Percentiles rank a stretch among this genome's conserved stretches.
Conservation (phyloP, 2,113 vertebrate genomes). For the Brachypteracias leptosomus region DNA sequence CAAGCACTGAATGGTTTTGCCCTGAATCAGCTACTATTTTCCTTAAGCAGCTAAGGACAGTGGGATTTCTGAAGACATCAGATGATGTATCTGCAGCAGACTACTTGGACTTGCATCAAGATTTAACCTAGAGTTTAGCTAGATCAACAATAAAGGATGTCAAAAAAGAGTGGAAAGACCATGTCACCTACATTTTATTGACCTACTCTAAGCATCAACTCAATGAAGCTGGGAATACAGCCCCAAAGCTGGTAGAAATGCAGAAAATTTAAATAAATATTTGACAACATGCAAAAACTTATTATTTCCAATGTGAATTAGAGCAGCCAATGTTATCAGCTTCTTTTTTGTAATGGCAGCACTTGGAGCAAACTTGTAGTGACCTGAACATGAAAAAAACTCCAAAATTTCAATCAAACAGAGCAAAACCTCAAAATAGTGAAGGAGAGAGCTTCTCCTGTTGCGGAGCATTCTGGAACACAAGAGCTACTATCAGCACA, state of each 20-base stretch:
- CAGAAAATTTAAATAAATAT: background rate
- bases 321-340: background rate
- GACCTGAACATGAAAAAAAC: background rate
- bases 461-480: background rate
- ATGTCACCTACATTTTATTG: accelerated
- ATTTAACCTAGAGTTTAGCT: background rate
- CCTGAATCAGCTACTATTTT: background rate
- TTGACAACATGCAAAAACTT: background rate
- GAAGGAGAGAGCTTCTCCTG: background rate
- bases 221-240: background rate
- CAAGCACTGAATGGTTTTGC: background rate
- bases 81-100: background rate
- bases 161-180: background rate
- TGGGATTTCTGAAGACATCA: background rate
- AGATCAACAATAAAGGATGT: background rate
- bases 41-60: background rate
- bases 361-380: background rate
- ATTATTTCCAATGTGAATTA: background rate
- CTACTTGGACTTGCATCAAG: background rate
- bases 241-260: background rate
- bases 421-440: background rate
- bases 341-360: background rate
- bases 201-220: background rate
- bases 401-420: background rate
- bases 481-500: background rate